phyloP scores from a whole-genome alignment of 2,888 invertebrate genomes.

The Tipula unca region DNA sequence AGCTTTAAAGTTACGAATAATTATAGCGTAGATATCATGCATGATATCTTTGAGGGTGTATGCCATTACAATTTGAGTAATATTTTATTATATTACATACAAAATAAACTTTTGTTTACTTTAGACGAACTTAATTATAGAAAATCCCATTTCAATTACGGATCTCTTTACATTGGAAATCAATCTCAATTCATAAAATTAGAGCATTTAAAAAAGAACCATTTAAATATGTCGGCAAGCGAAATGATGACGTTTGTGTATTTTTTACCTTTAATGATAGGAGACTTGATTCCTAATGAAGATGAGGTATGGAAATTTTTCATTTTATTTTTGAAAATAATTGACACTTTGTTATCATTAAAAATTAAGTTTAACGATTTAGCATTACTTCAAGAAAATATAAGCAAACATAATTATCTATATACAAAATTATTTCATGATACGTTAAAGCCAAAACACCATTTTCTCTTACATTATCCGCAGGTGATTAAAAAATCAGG shows the following conservation, averaged over 20 bases:
- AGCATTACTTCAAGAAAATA: too few relatives aligned
- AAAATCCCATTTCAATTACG: background rate
- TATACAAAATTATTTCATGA: background rate
- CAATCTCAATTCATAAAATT: background rate
- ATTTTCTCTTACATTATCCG: background rate
- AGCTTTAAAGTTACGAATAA: constrained; percentile 10
- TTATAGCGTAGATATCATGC: constrained; percentile 14
- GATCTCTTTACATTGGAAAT: background rate
- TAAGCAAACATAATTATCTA: too few relatives aligned
- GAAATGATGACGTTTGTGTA: background rate
- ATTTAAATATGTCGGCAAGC: background rate
- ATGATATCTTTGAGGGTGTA: constrained; percentile 17
- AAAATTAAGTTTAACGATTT: too few relatives aligned
- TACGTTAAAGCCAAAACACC: background rate
- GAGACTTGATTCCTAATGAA: too few relatives aligned
- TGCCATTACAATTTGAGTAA: too few relatives aligned
- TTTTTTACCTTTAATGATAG: background rate
- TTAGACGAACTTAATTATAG: background rate
- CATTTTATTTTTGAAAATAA: too few relatives aligned
- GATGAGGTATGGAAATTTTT: background rate
- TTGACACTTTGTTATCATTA: too few relatives aligned
- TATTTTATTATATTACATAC: too few relatives aligned
- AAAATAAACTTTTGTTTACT: background rate
- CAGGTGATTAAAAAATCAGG: too few relatives aligned
- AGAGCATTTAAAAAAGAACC: background rate